phyloP scores from a whole-genome alignment of 2,888 invertebrate species.

The Bombyx huttoni region DNA sequence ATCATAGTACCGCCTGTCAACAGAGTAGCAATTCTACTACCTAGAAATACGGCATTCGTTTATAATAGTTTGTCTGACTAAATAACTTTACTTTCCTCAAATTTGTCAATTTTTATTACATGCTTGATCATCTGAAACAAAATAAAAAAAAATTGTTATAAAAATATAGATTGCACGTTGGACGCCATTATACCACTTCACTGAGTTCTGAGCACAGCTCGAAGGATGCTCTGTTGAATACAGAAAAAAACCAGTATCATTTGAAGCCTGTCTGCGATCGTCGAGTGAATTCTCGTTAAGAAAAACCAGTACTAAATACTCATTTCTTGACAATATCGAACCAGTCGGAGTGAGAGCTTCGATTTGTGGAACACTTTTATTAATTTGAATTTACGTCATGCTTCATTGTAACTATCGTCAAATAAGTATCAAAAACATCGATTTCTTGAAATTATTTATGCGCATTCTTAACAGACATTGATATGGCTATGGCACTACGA shows the following conservation, averaged over 20 bases:
- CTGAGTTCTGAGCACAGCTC: constrained; percentile 19
- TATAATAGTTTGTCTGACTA: too few species aligned
- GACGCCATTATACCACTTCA: constrained; percentile 26
- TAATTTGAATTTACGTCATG: background rate
- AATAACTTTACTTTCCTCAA: too few species aligned
- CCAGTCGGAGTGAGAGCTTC: background rate
- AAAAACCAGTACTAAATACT: constrained; percentile 13
- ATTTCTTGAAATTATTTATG: too few species aligned
- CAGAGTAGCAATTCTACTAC: too few species aligned
- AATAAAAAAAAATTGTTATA: background rate
- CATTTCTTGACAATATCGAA: background rate
- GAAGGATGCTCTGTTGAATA: constrained; percentile 20
- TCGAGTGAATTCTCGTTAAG: constrained; percentile 15
- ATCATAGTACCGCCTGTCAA: too few species aligned
- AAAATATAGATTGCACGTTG: background rate
- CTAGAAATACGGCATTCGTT: too few species aligned
- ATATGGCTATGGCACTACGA: too few species aligned
- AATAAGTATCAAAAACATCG: too few species aligned
- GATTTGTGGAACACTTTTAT: background rate
- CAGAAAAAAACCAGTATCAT: constrained; percentile 18
- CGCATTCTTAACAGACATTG: too few species aligned
- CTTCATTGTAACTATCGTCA: too few species aligned
- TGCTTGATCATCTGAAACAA: too few species aligned
- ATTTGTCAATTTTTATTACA: too few species aligned
- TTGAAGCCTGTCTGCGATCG: constrained; percentile 24